Conservation (phyloP, 2,888 invertebrate species). For the Hanleya hanleyi region DNA sequence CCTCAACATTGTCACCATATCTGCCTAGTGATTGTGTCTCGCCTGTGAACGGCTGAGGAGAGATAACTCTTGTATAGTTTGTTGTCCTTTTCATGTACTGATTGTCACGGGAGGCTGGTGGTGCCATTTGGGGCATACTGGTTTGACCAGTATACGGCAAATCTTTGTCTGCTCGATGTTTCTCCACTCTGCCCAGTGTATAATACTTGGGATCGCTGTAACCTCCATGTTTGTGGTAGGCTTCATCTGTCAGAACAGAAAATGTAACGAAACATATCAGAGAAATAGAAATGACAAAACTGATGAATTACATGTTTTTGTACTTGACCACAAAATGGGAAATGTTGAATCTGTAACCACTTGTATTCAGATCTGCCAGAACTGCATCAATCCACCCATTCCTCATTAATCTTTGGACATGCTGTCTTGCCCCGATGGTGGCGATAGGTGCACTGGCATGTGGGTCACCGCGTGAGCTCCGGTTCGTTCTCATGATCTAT, state of each 20-base stretch:
- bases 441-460: too few species aligned
- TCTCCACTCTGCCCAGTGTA: background rate
- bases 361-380: too few species aligned
- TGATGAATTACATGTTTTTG: too few species aligned
- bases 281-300: too few species aligned
- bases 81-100: background rate
- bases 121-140: background rate
- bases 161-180: background rate
- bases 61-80: slow-evolving; percentile 5
- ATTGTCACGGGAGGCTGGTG: background rate
- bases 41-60: background rate
- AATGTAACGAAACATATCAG: background rate
- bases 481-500: too few species aligned
- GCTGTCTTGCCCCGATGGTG: too few species aligned
- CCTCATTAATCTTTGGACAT: too few species aligned
- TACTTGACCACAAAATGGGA: too few species aligned
- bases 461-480: too few species aligned
- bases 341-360: too few species aligned
- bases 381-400: too few species aligned
- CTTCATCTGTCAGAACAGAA: background rate
- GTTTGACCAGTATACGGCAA: background rate
- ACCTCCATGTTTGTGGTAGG: background rate
- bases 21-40: background rate
- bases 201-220: background rate
- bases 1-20: background rate